A percentile compares a stretch with the other conserved stretches of the same genome.
phyloP scores from a whole-genome alignment of 2,888 invertebrate species.

The Epirrhoe alternata region DNA sequence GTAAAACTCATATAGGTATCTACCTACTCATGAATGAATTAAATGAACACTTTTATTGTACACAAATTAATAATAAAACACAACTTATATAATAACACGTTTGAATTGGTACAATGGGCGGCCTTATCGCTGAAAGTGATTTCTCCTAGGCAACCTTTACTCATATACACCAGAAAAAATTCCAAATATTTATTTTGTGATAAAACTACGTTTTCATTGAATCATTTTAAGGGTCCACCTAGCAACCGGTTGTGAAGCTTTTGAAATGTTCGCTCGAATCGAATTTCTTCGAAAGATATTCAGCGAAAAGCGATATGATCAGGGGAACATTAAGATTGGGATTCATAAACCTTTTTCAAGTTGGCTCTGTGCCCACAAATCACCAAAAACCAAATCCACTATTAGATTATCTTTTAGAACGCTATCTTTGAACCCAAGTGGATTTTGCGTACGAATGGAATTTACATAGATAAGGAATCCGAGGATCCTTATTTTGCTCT shows the following conservation, averaged over 20 bases:
- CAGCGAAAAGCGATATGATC: slow-evolving; percentile 5
- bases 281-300: not conserved
- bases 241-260: not conserved
- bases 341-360: slow-evolving; percentile 29
- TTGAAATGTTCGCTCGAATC: not conserved
- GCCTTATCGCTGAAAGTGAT: too few species aligned
- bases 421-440: slow-evolving; percentile 31
- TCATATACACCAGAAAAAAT: too few species aligned
- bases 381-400: slow-evolving; percentile 35
- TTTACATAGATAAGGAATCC: not conserved
- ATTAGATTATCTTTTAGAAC: slow-evolving; percentile 39
- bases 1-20: too few species aligned
- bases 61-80: too few species aligned
- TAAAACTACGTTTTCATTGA: too few species aligned
- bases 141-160: too few species aligned
- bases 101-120: too few species aligned
- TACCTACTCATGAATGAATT: too few species aligned
- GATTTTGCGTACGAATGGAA: slow-evolving; percentile 35
- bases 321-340: slow-evolving; percentile 9
- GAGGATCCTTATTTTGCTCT: slow-evolving; percentile 5
- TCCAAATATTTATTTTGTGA: too few species aligned
- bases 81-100: too few species aligned
- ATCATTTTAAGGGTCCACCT: not conserved
- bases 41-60: too few species aligned
- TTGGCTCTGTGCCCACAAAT: slow-evolving; percentile 34